phyloP scores from a whole-genome alignment of 1,140 invertebrate species.

The Aphidius ervi region DNA sequence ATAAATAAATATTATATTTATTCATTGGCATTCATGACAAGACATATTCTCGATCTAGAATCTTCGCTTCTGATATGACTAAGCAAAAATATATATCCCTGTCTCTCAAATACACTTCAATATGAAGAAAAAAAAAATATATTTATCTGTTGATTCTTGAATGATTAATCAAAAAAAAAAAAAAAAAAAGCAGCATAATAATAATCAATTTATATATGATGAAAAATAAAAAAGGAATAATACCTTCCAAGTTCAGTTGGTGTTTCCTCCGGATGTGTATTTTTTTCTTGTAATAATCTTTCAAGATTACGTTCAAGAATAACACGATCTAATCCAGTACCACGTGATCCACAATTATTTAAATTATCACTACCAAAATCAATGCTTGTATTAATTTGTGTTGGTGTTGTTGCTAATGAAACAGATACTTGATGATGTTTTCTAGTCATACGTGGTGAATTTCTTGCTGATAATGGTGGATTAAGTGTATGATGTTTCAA shows the following conservation, averaged over 20 bases:
- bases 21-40: too few species aligned
- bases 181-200: neutral
- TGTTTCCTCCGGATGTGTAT: slow-evolving; percentile 39
- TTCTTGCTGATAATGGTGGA: slow-evolving; percentile 41
- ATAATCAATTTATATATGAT: neutral
- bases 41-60: neutral
- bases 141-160: neutral
- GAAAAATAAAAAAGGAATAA: neutral
- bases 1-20: too few species aligned
- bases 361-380: slow-evolving; percentile 27
- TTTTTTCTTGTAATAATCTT: slow-evolving; percentile 51
- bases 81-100: too few species aligned
- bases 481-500: slow-evolving; percentile 41
- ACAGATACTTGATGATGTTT: slow-evolving; percentile 47
- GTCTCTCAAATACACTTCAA: too few species aligned
- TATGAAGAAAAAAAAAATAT: too few species aligned
- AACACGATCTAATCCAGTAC: slow-evolving; percentile 56
- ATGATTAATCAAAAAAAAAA: neutral
- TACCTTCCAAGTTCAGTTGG: slow-evolving; percentile 45
- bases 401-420: slow-evolving; percentile 45
- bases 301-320: slow-evolving; percentile 60
- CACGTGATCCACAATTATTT: slow-evolving; percentile 33
- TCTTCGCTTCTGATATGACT: neutral
- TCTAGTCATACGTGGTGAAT: slow-evolving; percentile 44
- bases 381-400: slow-evolving; percentile 29